Conservation (phyloP, 2,888 invertebrate species). For the Drosophila mercatorum region DNA sequence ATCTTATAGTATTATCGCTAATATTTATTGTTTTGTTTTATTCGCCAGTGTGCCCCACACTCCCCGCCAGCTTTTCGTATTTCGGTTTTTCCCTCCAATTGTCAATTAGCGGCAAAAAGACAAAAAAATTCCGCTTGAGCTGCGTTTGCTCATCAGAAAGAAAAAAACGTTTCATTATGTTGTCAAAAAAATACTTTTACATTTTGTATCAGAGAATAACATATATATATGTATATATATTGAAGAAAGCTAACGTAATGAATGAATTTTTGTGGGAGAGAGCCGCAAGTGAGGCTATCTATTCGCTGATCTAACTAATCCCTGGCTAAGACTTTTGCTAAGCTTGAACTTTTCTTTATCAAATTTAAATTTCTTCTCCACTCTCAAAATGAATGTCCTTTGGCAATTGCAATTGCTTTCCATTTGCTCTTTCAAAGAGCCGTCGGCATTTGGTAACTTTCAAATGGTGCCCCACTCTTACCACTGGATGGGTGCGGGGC, state of each 20-base stretch:
- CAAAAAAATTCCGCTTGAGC: constrained; percentile 26
- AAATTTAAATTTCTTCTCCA: neutral
- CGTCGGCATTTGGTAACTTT: constrained; percentile 49
- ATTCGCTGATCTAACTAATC: too few relatives aligned
- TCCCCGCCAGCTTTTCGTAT: neutral
- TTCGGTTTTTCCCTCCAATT: constrained; percentile 41
- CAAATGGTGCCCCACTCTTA: constrained; percentile 64
- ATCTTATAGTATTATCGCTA: constrained; percentile 39
- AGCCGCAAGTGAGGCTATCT: too few relatives aligned
- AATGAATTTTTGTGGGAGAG: neutral
- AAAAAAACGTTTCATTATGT: neutral
- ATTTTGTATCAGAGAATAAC: neutral
- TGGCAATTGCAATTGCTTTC: neutral
- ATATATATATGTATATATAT: too few relatives aligned
- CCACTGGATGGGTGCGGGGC: constrained; percentile 80
- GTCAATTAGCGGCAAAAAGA: constrained; percentile 65
- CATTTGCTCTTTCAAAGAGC: constrained; percentile 5
- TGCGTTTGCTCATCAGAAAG: constrained; percentile 7
- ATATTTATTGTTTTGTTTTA: constrained; percentile 26
- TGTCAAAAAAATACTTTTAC: neutral
- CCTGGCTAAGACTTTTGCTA: neutral
- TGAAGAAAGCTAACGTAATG: neutral
- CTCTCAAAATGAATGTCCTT: neutral
- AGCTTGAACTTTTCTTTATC: neutral
- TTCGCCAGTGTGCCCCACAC: neutral